Conservation (phyloP, 1,140 invertebrate genomes). For the Charaxes varanes region DNA sequence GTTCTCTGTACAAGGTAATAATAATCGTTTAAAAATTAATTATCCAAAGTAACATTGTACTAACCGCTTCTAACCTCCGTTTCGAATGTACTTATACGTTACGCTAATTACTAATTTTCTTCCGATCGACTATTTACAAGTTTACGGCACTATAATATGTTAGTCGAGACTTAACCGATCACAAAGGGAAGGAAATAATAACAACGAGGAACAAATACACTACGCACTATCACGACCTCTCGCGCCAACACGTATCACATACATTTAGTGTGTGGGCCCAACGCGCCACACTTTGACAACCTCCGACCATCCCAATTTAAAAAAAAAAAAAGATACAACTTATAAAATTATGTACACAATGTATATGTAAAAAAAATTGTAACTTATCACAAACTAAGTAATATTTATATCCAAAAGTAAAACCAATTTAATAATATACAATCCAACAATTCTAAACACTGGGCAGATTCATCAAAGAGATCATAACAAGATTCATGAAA, state of each 20-base stretch:
- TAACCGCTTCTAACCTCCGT: slow-evolving; percentile 60
- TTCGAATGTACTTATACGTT: slow-evolving; percentile 64
- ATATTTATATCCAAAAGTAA: slow-evolving; percentile 36
- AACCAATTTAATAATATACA: slow-evolving; percentile 48
- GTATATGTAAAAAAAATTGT: slow-evolving; percentile 41
- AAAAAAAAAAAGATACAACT: slow-evolving; percentile 45
- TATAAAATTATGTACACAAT: slow-evolving; percentile 65
- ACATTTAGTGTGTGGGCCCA: no score
- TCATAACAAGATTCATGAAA: slow-evolving; percentile 69
- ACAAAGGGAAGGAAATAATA: slow-evolving; percentile 57
- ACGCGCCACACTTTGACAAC: slow-evolving; percentile 38
- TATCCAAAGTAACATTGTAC: slow-evolving; percentile 73
- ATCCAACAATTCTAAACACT: slow-evolving; percentile 66
- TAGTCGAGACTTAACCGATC: slow-evolving; percentile 69
- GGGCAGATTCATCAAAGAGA: slow-evolving; percentile 69
- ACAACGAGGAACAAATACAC: slow-evolving; percentile 66
- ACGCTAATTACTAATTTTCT: slow-evolving; percentile 39
- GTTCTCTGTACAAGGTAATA: no score
- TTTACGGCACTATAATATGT: slow-evolving; percentile 43
- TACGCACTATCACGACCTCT: slow-evolving; percentile 50
- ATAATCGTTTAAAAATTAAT: no score
- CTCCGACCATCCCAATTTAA: slow-evolving; percentile 24
- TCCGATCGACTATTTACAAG: slow-evolving; percentile 50
- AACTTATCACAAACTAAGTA: slow-evolving; percentile 64
- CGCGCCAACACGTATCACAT: slow-evolving; percentile 58